Evolutionary conservation across 2,888 invertebrate genomes (phyloP).

Genomic region (Aleiodes leptofemur): DNA sequence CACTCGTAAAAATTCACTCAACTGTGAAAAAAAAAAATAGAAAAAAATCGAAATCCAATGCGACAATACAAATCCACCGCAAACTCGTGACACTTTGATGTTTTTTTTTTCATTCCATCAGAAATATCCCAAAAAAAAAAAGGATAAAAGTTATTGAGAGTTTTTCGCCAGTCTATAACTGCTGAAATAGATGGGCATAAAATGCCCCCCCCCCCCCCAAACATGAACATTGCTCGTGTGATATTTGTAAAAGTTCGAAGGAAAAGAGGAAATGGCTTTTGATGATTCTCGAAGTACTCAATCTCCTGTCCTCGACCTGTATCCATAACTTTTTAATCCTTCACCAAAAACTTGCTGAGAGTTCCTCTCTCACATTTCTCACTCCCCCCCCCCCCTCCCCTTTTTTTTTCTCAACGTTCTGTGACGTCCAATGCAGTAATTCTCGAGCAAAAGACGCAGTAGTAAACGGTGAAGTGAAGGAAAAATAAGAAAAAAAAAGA

Average conservation of each 20-base stretch:
- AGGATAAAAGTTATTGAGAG: too few relatives aligned
- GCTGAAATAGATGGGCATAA: background rate
- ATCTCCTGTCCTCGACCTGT: conserved; percentile 1
- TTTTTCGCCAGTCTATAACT: background rate
- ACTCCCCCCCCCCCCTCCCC: background rate
- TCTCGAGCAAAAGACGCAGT: conserved; percentile 25
- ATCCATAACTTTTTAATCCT: conserved; percentile 49
- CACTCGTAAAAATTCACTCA: too few relatives aligned
- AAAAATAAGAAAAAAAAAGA: conserved; percentile 4
- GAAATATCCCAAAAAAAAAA: too few relatives aligned
- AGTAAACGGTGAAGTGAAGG: conserved; percentile 22
- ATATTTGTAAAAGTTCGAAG: background rate
- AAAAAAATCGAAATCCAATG: too few relatives aligned
- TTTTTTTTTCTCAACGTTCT: background rate
- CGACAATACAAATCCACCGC: too few relatives aligned
- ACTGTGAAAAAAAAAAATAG: too few relatives aligned
- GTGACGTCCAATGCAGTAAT: conserved; percentile 34
- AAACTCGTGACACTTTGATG: too few relatives aligned
- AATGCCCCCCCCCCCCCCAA: background rate
- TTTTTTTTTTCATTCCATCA: too few relatives aligned
- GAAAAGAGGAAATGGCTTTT: conserved; percentile 37
- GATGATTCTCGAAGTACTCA: conserved; percentile 15
- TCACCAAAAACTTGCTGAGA: conserved; percentile 22
- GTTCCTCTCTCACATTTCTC: conserved; percentile 29
- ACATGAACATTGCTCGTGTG: background rate